Evolutionary conservation across 2,888 invertebrate species (phyloP).

Genomic region (Hofmannophila pseudospretella): DNA sequence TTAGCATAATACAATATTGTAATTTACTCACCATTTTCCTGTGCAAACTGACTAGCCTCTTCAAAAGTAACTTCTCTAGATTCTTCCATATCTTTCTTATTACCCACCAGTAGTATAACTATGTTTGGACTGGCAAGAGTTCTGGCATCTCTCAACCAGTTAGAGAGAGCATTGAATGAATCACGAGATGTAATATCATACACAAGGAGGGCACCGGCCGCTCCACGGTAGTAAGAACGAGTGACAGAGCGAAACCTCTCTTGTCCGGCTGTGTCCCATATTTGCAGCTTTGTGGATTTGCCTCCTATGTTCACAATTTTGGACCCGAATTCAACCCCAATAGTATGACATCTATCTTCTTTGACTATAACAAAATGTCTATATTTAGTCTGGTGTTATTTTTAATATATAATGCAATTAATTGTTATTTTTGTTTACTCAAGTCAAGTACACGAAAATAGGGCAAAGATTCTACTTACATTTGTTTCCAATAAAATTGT

Average conservation of each 20-base stretch:
- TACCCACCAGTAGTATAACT: constrained; percentile 87
- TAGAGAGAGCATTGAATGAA: constrained; percentile 93
- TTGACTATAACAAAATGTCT: constrained; percentile 81
- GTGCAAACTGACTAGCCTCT: constrained; percentile 90
- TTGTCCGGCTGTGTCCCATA: constrained; percentile 96
- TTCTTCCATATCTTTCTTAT: constrained; percentile 89
- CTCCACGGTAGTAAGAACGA: constrained; percentile 89
- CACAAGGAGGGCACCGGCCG: constrained; percentile 93
- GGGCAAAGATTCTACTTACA: constrained; percentile 77
- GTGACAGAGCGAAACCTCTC: constrained; percentile 97
- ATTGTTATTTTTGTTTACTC: not conserved
- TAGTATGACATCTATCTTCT: constrained; percentile 89
- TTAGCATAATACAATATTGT: no score
- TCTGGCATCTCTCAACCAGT: constrained; percentile 90
- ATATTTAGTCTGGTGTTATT: not conserved
- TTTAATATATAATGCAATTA: not conserved
- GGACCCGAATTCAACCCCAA: constrained; percentile 93
- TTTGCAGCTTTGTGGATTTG: constrained; percentile 89
- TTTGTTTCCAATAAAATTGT: constrained; percentile 91
- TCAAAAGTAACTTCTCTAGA: constrained; percentile 89
- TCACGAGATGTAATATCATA: constrained; percentile 94
- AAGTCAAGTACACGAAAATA: no score
- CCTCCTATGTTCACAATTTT: constrained; percentile 90
- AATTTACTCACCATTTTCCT: constrained; percentile 87
- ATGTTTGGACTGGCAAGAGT: constrained; percentile 90